Conservation (phyloP, 2,888 invertebrate genomes). For the Epistrophe eligans region DNA sequence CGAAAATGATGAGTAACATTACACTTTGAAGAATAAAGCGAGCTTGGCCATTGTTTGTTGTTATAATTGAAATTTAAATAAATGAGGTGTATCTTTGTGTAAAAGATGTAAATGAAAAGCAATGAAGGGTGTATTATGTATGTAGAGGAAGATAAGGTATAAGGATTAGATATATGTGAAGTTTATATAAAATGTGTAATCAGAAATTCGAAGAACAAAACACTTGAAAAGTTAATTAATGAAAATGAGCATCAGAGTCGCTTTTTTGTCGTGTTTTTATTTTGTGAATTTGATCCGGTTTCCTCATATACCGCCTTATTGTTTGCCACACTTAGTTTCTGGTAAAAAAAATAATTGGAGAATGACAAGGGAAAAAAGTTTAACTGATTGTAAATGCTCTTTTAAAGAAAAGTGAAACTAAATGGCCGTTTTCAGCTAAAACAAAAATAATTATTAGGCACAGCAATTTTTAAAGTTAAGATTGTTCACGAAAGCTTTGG, state of each 20-base stretch:
- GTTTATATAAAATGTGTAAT: background rate
- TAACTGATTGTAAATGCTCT: no score
- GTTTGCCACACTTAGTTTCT: background rate
- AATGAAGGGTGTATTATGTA: background rate
- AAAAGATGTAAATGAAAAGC: background rate
- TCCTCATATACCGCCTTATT: background rate
- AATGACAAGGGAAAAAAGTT: no score
- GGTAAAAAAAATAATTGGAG: no score
- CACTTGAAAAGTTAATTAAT: slow-evolving; percentile 8
- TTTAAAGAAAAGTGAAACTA: no score
- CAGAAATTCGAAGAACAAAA: background rate
- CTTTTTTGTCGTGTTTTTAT: background rate
- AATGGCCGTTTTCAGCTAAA: no score
- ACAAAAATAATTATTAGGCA: no score
- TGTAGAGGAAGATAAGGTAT: no score
- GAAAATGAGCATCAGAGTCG: background rate
- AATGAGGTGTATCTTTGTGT: slow-evolving; percentile 51
- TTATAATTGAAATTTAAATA: slow-evolving; percentile 75
- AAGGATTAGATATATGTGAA: background rate
- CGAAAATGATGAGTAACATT: slow-evolving; percentile 69
- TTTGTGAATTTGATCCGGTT: background rate
- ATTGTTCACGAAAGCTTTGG: no score
- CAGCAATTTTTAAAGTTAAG: no score
- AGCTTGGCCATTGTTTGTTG: slow-evolving; percentile 63
- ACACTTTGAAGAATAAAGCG: slow-evolving; percentile 58